Evolutionary conservation across 2,888 invertebrate genomes (phyloP).

Genomic region (Leptopilina myrica): DNA sequence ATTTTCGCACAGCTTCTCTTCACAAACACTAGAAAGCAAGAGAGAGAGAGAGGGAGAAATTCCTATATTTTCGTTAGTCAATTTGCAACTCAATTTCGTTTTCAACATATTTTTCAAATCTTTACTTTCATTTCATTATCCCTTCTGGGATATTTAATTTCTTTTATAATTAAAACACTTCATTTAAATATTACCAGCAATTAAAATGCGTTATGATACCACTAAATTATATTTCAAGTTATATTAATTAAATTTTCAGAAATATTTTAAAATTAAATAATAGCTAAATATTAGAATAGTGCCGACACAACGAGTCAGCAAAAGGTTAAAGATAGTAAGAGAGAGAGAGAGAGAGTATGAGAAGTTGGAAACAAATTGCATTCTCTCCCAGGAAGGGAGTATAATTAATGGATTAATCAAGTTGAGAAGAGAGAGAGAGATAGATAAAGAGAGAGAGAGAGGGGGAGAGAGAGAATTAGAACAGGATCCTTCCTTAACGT

Average conservation of each 20-base stretch:
- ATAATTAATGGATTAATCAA: constrained; percentile 63
- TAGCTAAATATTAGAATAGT: constrained; percentile 1
- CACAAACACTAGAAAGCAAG: too few species aligned
- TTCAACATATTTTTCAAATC: not conserved
- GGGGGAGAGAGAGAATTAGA: constrained; percentile 49
- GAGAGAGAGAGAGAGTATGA: not conserved
- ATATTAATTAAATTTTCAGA: not conserved
- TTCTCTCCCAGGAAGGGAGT: constrained; percentile 13
- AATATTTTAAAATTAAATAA: constrained; percentile 5
- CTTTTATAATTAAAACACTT: not conserved
- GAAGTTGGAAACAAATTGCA: constrained; percentile 38
- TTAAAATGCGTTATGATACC: not conserved
- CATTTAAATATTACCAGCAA: not conserved
- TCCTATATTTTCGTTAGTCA: not conserved
- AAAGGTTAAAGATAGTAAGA: not conserved
- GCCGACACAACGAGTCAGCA: not conserved
- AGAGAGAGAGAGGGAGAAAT: too few species aligned
- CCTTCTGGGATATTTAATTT: not conserved
- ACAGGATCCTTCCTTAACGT: constrained; percentile 9
- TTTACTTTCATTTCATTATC: not conserved
- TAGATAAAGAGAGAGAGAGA: constrained; percentile 50
- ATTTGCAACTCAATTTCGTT: constrained; percentile 15
- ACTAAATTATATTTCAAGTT: not conserved
- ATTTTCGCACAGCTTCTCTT: constrained; percentile 11
- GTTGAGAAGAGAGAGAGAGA: constrained; percentile 32